Base-by-base conservation (phyloP, 2,113 vertebrate species). In the Ammodytes dubius region DNA sequence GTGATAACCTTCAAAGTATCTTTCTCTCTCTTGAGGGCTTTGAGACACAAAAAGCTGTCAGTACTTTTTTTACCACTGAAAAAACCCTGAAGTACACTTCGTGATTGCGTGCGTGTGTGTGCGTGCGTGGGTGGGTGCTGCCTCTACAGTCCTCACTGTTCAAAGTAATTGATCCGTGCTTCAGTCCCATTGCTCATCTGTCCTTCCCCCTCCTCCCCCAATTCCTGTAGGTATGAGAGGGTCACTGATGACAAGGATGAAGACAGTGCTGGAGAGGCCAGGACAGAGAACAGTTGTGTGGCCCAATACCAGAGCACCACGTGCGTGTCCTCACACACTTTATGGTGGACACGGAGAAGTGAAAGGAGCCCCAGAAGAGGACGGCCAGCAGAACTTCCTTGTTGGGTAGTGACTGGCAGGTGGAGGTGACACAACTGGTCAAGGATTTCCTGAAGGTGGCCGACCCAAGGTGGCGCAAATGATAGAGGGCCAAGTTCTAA, bases 271-370 rank as follows among this genome's bases (percentile, higher is more conserved):
- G 94, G 94, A 7, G 72, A 79, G 1, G 96, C 95, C 61, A 91
- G 93, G 74, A 88, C 91, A 0, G 97, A 97, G 8, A 90, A 92
- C 6, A 93, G 95, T 35, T 99, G 98, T 7, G 90, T 92, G 2
- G 94, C 97, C 42, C 97, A 98, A 93, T 99, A 98, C 92, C 98
- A 99, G 89, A 97, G 95, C 12, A 96, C 97, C 93, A 95, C 90
- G 94, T 99, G 61, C 94, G 96, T 0, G 96, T 99, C 57, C 96
- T 99, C 40, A 97, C 98, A 0, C 96, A 97, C 82, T 99, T 99
- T 6, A 96, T 98, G 74, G 95, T 97, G 0, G 96, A 98, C 7
- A 14, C 0, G 81, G 69, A 27, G 88, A 88, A 27, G 72, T 46
- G 0, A 65, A 39, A 82, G 89, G 83, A 8, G 56, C 49, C 2